Percentiles rank a stretch among this genome's conserved stretches.
Evolutionary conservation across 2,113 vertebrate species (phyloP).

Genomic region (Sylvilagus bachmani): DNA sequence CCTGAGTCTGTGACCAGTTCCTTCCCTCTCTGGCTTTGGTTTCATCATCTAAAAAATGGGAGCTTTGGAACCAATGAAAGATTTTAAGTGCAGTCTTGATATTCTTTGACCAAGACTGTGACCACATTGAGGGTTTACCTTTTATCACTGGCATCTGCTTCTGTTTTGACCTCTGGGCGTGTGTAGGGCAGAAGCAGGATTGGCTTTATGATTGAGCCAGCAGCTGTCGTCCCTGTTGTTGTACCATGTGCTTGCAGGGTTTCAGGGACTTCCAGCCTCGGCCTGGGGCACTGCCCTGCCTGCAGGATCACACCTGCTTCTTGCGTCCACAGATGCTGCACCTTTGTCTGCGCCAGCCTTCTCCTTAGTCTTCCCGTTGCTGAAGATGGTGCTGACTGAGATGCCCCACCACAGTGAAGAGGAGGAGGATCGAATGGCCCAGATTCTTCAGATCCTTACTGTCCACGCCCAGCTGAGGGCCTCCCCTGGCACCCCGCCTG

Average conservation of each 20-base stretch:
- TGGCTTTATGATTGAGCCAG: not conserved
- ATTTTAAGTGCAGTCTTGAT: slow-evolving; percentile 12
- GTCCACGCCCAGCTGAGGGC: slow-evolving; percentile 94
- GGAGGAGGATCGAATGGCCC: slow-evolving; percentile 90
- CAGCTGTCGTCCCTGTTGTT: not conserved
- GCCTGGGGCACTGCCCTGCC: not conserved
- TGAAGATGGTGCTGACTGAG: slow-evolving; percentile 93
- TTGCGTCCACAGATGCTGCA: slow-evolving; percentile 80
- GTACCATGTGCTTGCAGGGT: not conserved
- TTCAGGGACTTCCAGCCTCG: not conserved
- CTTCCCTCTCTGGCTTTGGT: not conserved
- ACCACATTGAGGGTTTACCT: not conserved
- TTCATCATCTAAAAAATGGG: not conserved
- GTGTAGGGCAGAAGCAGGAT: not conserved
- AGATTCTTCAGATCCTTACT: slow-evolving; percentile 93
- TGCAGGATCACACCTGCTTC: not conserved
- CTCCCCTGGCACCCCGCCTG: slow-evolving; percentile 70
- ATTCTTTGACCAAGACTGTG: not conserved
- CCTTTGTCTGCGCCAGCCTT: slow-evolving; percentile 90
- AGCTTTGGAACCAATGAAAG: not conserved
- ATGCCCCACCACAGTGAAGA: slow-evolving; percentile 91
- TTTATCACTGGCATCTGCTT: not conserved
- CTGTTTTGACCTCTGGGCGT: not conserved
- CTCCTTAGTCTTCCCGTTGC: slow-evolving; percentile 96
- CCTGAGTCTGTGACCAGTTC: not conserved